Evolutionary conservation across 2,888 invertebrate genomes (phyloP).

Genomic region (Eucriotettix oculatus): DNA sequence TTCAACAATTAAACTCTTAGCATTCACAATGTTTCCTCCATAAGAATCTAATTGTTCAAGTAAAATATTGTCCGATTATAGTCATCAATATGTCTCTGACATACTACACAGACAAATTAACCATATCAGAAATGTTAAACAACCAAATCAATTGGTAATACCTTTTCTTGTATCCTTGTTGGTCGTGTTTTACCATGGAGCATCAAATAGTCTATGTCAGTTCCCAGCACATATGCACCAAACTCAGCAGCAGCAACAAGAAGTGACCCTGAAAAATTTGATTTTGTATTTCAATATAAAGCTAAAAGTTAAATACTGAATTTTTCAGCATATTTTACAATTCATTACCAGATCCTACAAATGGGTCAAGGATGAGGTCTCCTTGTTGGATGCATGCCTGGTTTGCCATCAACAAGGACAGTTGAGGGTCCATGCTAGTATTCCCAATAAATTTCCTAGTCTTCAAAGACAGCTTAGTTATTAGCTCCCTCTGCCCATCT

Average conservation of each 20-base stretch:
- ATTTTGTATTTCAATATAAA: too few relatives aligned
- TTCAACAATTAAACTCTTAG: too few relatives aligned
- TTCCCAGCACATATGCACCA: conserved; percentile 70
- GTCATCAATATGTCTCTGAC: too few relatives aligned
- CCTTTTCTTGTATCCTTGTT: conserved; percentile 60
- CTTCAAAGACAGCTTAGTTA: conserved; percentile 68
- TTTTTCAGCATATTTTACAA: too few relatives aligned
- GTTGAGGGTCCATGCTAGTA: conserved; percentile 94
- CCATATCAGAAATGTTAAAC: too few relatives aligned
- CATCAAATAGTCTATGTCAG: conserved; percentile 90
- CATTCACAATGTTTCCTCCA: too few relatives aligned
- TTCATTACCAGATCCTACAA: conserved; percentile 54
- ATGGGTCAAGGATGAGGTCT: conserved; percentile 81
- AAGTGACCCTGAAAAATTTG: conserved; percentile 38
- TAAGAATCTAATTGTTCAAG: too few relatives aligned
- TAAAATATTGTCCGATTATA: too few relatives aligned
- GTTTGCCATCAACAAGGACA: conserved; percentile 91
- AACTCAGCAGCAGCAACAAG: conserved; percentile 80
- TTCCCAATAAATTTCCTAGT: conserved; percentile 91
- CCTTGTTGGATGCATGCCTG: conserved; percentile 59
- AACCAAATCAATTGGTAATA: conserved; percentile 18
- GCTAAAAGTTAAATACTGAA: too few relatives aligned
- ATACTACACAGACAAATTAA: too few relatives aligned
- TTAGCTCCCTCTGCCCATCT: conserved; percentile 68
- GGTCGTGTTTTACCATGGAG: conserved; percentile 74